Base-by-base conservation (phyloP, 2,888 invertebrate genomes). In the Aproaerema taeniolella region DNA sequence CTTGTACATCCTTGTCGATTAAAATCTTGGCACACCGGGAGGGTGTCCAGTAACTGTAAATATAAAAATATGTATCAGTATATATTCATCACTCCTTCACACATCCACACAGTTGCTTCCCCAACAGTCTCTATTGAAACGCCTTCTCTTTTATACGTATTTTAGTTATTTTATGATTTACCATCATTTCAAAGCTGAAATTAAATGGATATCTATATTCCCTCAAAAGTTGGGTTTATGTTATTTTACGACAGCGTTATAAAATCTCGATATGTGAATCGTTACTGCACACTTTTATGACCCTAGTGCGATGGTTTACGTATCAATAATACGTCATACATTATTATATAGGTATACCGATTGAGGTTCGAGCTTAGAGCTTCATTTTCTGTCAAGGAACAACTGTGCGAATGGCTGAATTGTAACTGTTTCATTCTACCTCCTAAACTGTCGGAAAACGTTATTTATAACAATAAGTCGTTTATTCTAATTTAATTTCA, bases 21-120 rank as follows among this genome's bases (percentile, higher is more conserved):
- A 97, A 97, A 97, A 97, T 96, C 98, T 95, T 95, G 97, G 97
- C 95, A 98, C 94, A 96, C 97, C 95, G 94, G 97, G 96, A 96
- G 97, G 96, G 95, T 98, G 97, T 96, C 97, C 97, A 96, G 97
- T 95, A 97, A 97, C 97, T 98, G 95, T 74, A 94, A 93, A 76
- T 61, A 79, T 69, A 75, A 73, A 55, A 68, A 61, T 60, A 54
- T 45, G 49, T 46, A 72, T 81, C 65, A 80, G 67, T 69, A 66
- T 53, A n/a, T 58, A 61, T 57, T 51, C 50, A 58, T 43, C 51
- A 42, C 53, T 24, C 17, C 26, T 51, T 49, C 47, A 52, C 41
- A 52, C 60, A 68, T 59, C 61, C 68, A 64, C 53, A 65, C 70
- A 64, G 60, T 63, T 53, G 47, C 46, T 57, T 52, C 61, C 7